Evolutionary conservation across 2,888 invertebrate genomes (phyloP).

Genomic region (Neria commutata): DNA sequence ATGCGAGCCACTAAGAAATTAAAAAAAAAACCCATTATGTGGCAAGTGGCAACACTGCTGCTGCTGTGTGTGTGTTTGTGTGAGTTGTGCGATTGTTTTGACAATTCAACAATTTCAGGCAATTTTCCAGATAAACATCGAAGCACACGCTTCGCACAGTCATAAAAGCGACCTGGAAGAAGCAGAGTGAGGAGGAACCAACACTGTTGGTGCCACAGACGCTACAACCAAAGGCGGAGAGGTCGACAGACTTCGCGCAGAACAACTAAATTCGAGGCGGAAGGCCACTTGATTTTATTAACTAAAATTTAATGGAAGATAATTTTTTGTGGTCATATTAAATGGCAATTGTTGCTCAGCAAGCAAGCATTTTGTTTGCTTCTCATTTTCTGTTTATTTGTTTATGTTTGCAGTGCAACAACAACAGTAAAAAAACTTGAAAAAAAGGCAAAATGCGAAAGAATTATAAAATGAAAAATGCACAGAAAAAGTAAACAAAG

Average conservation of each 20-base stretch:
- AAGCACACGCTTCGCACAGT: constrained; percentile 35
- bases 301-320: no score
- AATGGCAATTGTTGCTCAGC: no score
- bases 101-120: constrained; percentile 52
- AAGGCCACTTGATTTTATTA: not conserved
- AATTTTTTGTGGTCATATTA: no score
- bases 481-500: no score
- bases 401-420: no score
- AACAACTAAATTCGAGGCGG: not conserved
- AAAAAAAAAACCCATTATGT: not conserved
- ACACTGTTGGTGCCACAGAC: no score
- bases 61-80: constrained; percentile 9
- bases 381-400: not conserved
- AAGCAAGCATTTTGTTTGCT: no score
- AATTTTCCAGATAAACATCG: constrained; percentile 44
- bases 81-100: constrained; percentile 43
- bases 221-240: no score
- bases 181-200: no score
- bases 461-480: no score
- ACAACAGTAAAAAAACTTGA: no score
- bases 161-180: constrained; percentile 1
- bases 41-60: not conserved
- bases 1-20: constrained; percentile 12
- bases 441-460: not conserved
- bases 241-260: not conserved